Base-by-base conservation (phyloP, 2,888 invertebrate species). In the Mesoligia furuncula region DNA sequence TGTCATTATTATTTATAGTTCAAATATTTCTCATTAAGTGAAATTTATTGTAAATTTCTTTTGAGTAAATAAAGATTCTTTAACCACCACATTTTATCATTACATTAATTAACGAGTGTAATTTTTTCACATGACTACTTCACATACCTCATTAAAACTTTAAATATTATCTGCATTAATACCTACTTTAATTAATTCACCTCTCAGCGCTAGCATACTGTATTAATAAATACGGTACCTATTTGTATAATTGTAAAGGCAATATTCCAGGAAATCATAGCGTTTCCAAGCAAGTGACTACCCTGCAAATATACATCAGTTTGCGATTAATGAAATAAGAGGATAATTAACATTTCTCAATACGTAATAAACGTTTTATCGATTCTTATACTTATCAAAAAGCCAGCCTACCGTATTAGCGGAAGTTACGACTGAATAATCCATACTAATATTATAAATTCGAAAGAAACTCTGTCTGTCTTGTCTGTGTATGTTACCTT, bases 101-200 rank as follows among this genome's bases (percentile, higher is more conserved):
- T 3, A 24, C 27, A 31, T 45, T 45, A 13, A n/a, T n/a, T 31
- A 54, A 13, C 11, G 3, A n/a, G 11, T n/a, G 1, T 59, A 3
- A 0, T 31, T 20, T 59, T 74, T 48, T 13, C 11, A 75, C 20
- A 11, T 20, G 24, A 2, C 7, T 27, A 11, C 11, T 57, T 61
- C 45, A 17, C 31, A 72, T 73, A 1, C 15, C 39, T 74, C 36
- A 74, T 74, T 75, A 27, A 75, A 74, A 39, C 20, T 17, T 8
- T 13, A 59, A 20, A 59, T 20, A 1, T 48, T 48, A 17, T 48
- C 48, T 45, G 57, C n/a, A n/a, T 31, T n/a, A 67, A 39, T 8
- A n/a, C 27, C 7, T 7, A 27, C 13, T 57, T 57, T 24, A 24
- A 74, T 59, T 36, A 45, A 73, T 73, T 24, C 17, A 36, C 13